phyloP scores from a whole-genome alignment of 2,888 invertebrate species.

The Agrilus cyanescens region DNA sequence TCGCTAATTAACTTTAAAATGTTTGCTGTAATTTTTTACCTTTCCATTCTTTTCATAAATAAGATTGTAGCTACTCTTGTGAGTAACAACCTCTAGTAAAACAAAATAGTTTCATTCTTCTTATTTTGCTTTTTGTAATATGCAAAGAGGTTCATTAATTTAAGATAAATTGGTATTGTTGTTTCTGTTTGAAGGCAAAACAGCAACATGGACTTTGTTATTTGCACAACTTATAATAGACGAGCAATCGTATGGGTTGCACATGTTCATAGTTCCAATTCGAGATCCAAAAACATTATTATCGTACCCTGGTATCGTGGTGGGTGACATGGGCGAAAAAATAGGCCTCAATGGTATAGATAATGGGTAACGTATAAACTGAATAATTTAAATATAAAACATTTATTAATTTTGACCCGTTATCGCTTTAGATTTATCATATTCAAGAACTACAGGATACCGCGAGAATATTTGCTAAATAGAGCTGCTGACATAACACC shows the following conservation, averaged over 20 bases:
- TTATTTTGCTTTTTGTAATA: too few species aligned
- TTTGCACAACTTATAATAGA: constrained; percentile 85
- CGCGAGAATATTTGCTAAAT: constrained; percentile 73
- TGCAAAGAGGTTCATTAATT: too few species aligned
- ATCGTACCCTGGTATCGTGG: constrained; percentile 71
- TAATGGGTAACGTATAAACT: constrained; percentile 55
- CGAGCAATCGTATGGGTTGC: constrained; percentile 70
- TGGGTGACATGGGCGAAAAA: constrained; percentile 91
- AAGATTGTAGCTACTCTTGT: too few species aligned
- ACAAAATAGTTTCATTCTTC: too few species aligned
- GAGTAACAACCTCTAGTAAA: too few species aligned
- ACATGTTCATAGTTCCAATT: constrained; percentile 80
- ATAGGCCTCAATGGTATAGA: constrained; percentile 84
- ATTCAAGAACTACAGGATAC: constrained; percentile 80
- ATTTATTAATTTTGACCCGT: not conserved
- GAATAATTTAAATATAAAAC: not conserved
- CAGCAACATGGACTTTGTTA: constrained; percentile 73
- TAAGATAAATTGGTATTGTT: not conserved
- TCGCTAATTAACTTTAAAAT: too few species aligned
- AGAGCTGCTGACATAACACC: constrained; percentile 80
- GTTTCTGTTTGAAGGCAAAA: constrained; percentile 45
- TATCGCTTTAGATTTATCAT: constrained; percentile 57
- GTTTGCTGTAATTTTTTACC: too few species aligned
- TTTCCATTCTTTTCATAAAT: too few species aligned
- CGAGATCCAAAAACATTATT: constrained; percentile 64